A percentile compares a stretch with the other conserved stretches of the same genome.
These are phyloP conservation scores for Phodopus roborovskii DNA, from an alignment of 2,113 vertebrate species.

Conservation along the genomic window DNA sequence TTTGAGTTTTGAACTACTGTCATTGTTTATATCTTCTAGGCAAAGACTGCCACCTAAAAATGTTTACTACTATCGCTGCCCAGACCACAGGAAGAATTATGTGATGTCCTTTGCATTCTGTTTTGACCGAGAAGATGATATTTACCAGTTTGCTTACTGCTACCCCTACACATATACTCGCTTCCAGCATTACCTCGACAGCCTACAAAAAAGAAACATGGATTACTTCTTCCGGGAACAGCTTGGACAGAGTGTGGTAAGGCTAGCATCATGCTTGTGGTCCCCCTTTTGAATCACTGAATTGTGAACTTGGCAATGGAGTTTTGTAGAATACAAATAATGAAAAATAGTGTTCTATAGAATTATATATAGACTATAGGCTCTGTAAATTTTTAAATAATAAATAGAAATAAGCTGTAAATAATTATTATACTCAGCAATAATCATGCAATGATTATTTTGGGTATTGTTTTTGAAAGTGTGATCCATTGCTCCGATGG, in stretches of 20 bases:
- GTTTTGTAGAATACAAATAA: slow-evolving; percentile 43
- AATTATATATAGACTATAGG: background rate
- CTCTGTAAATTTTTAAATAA: background rate
- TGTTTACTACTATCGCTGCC: slow-evolving; percentile 98
- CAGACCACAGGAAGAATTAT: slow-evolving; percentile 97
- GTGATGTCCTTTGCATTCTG: slow-evolving; percentile 99
- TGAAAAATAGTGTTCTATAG: background rate
- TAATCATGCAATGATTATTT: background rate
- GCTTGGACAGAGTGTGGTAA: slow-evolving; percentile 97
- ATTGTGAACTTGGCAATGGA: background rate
- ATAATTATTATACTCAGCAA: background rate
- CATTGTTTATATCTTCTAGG: slow-evolving; percentile 87
- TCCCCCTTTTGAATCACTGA: background rate
- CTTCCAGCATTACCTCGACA: slow-evolving; percentile 96
- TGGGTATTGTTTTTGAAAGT: background rate
- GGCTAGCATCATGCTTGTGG: slow-evolving; percentile 58
- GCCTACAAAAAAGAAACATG: slow-evolving; percentile 93
- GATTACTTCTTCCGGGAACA: slow-evolving; percentile 94
- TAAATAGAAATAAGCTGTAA: background rate
- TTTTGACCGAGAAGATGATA: slow-evolving; percentile 96
- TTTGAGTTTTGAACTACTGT: slow-evolving; percentile 2
- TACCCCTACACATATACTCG: slow-evolving; percentile 98
- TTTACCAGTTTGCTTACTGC: slow-evolving; percentile 98
- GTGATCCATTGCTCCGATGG: background rate
- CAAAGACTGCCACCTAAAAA: slow-evolving; percentile 97